Evolutionary conservation across 2,888 invertebrate species (phyloP), one percentile per base, ranked within the genome.

Genomic region (Allolobophora icterica): DNA sequence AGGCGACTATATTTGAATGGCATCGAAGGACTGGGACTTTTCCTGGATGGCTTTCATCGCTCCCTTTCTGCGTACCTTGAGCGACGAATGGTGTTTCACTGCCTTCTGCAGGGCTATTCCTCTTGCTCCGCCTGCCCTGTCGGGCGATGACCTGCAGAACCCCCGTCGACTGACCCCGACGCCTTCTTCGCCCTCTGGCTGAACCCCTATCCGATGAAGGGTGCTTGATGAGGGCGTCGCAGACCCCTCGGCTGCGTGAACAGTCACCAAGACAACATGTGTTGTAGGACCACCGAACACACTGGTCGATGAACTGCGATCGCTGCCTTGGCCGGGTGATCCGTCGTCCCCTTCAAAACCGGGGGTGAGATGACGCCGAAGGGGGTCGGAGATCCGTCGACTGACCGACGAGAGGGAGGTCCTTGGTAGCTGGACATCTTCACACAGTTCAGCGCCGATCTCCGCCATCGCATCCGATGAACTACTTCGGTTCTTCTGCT

Each of bases 31-130:
- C 84, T 89, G 91, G 4, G 91, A 91, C 38, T 87, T 91, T 21
- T 91, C 91, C 83, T 91, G 87, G 21, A 91, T 91, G n/a, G 91
- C 91, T 58, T 91, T 91, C 91, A 91, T 91, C 58, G 52, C 89
- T 42, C 87, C 89, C 35, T 52, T 91, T 15, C 91, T 84, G 84
- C 89, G 84, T 21, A 91, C 33, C 58, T 58, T 87, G 34, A 91
- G 89, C 38, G 91, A 91, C 52, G 91, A 42, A 42, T 91, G 91
- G 21, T 87, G 87, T 17, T 87, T 34, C 24, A 33, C 4, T 24
- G 19, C 19, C 15, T 15, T 34, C 35, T 35, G 87, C 30, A 87
- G 17, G 8, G 35, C 21, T 24, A 34, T 13, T 34, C 87, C 87
- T 38, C 34, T 84, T 13, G n/a, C 71, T 0, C 30, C 71, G 3